These are phyloP conservation scores for Saccostrea echinata DNA, from an alignment of 1,140 invertebrate species.

Conservation along the genomic window DNA sequence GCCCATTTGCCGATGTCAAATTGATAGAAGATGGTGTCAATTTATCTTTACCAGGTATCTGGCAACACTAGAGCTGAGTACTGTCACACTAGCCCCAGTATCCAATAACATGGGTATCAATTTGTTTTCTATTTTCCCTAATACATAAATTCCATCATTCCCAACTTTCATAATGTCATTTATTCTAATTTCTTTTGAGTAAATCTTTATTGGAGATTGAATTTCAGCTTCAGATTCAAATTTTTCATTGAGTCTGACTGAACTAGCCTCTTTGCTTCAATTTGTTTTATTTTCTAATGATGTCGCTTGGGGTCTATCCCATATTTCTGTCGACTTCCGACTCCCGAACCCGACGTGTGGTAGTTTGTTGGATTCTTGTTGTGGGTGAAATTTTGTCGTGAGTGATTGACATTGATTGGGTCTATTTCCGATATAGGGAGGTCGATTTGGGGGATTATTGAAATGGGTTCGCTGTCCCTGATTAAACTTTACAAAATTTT, in stretches of 20 bases:
- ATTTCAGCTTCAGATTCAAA: background rate
- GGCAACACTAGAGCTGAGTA: background rate
- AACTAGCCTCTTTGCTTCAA: background rate
- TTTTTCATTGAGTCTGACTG: background rate
- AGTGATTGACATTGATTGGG: background rate
- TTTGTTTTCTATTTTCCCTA: too few species aligned
- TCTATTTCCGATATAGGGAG: background rate
- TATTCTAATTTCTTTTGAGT: constrained; percentile 25
- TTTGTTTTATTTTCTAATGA: background rate
- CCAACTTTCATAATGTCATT: constrained; percentile 7
- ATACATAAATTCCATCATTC: too few species aligned
- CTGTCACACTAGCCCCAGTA: too few species aligned
- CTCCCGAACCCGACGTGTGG: background rate
- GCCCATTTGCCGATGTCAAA: too few species aligned
- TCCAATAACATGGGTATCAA: too few species aligned
- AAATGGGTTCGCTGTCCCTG: background rate
- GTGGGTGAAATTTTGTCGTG: too few species aligned
- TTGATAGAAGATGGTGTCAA: background rate
- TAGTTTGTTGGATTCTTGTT: background rate
- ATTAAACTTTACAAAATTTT: background rate
- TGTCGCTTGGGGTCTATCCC: background rate
- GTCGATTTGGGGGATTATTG: background rate
- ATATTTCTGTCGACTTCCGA: background rate
- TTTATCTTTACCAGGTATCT: constrained; percentile 34
- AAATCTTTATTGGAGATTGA: constrained; percentile 18